Evolutionary conservation across 2,113 vertebrate species (phyloP).

Genomic region (Morone chrysops): DNA sequence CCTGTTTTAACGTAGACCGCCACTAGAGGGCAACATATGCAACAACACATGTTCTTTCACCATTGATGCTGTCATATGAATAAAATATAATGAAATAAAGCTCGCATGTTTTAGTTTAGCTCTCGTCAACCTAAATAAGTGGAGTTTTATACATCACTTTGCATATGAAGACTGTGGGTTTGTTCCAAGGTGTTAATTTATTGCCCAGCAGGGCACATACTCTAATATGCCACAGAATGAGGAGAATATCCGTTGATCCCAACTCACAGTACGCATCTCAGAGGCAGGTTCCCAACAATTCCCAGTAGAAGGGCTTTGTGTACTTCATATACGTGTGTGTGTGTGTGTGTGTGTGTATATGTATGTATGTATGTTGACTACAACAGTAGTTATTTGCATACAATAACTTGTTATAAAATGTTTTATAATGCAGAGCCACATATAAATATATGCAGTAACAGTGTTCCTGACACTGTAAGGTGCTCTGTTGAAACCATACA

Average conservation of each 20-base stretch:
- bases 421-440: constrained; percentile 15
- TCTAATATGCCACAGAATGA: not conserved
- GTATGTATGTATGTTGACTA: not conserved
- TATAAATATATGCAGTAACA: not conserved
- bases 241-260: not conserved
- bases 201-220: too few species aligned
- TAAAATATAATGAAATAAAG: not conserved
- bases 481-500: not conserved
- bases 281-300: not conserved
- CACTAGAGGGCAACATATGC: constrained; percentile 61
- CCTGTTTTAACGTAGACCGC: not conserved
- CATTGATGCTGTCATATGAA: not conserved
- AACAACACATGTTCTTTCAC: not conserved
- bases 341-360: not conserved
- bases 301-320: not conserved
- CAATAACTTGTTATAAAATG: not conserved
- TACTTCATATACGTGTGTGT: not conserved
- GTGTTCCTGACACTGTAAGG: not conserved
- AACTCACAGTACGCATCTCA: not conserved
- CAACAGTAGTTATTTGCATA: not conserved
- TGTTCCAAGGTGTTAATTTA: not conserved
- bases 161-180: not conserved
- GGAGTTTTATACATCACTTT: not conserved
- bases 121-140: not conserved
- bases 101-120: not conserved